Conservation (phyloP, 2,888 invertebrate genomes). For the Leistus spinibarbis region DNA sequence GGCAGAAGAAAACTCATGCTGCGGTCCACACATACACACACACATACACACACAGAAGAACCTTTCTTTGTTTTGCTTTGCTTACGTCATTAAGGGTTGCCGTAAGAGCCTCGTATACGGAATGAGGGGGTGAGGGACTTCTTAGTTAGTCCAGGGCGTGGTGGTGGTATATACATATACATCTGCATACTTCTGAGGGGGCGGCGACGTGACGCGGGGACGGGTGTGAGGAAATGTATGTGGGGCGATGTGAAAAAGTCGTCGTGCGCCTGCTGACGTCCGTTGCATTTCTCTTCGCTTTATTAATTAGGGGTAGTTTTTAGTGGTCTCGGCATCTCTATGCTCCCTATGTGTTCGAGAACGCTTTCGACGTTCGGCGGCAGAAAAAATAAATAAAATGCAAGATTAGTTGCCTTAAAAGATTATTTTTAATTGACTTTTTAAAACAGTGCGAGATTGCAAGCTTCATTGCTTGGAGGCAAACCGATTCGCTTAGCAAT, state of each 20-base stretch:
- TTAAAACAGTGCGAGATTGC: conserved; percentile 27
- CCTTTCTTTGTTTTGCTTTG: conserved; percentile 63
- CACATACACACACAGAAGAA: conserved; percentile 37
- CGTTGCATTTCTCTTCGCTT: conserved; percentile 27
- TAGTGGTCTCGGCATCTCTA: conserved; percentile 8
- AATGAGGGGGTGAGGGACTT: conserved; percentile 40
- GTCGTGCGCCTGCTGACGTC: conserved; percentile 11
- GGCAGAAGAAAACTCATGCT: conserved; percentile 2
- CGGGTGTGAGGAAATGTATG: conserved; percentile 17
- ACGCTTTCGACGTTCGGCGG: background rate
- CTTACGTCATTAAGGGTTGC: conserved; percentile 61
- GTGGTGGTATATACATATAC: conserved; percentile 41
- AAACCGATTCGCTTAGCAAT: background rate
- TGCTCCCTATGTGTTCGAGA: too few relatives aligned
- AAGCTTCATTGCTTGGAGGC: conserved; percentile 12
- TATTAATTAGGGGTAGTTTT: conserved; percentile 34
- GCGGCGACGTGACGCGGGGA: background rate
- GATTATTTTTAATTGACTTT: conserved; percentile 38
- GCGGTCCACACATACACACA: conserved; percentile 16
- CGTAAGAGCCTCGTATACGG: conserved; percentile 45
- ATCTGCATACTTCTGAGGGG: conserved; percentile 42
- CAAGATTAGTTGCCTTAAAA: conserved; percentile 34
- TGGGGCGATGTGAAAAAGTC: conserved; percentile 27
- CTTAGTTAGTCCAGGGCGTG: conserved; percentile 46
- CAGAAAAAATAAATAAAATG: conserved; percentile 22